These are phyloP conservation scores for Emydura subglobosa DNA, from an alignment of 2,113 vertebrate genomes.

Conservation along the genomic window DNA sequence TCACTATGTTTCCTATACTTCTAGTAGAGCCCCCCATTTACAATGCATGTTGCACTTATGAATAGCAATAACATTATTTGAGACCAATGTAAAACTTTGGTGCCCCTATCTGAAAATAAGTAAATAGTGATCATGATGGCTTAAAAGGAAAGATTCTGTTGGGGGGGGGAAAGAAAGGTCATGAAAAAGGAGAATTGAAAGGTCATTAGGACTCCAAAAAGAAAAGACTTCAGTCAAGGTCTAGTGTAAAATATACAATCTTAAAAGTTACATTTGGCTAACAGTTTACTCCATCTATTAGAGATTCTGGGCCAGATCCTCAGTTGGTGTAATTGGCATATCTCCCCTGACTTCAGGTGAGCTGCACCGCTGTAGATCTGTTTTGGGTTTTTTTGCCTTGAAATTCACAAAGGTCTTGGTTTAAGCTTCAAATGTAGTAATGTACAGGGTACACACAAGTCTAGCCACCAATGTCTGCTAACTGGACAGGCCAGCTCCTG, in stretches of 20 bases:
- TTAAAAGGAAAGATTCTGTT: background rate
- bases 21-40: background rate
- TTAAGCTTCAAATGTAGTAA: background rate
- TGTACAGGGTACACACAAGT: background rate
- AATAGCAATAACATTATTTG: slow-evolving; percentile 9
- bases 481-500: background rate
- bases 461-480: background rate
- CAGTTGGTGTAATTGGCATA: background rate
- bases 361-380: background rate
- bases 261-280: background rate
- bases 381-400: background rate
- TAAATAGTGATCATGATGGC: background rate
- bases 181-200: background rate
- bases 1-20: slow-evolving; percentile 42
- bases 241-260: background rate
- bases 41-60: background rate
- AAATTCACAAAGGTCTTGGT: background rate
- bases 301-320: background rate
- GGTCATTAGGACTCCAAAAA: background rate
- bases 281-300: background rate
- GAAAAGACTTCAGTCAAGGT: background rate
- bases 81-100: slow-evolving; percentile 8
- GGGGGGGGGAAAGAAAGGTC: background rate
- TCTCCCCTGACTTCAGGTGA: background rate
- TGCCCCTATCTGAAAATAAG: background rate